A percentile compares a stretch with the other conserved stretches of the same genome.
Conservation (phyloP, 2,888 invertebrate species). For the Chrysolina oricalcia region DNA sequence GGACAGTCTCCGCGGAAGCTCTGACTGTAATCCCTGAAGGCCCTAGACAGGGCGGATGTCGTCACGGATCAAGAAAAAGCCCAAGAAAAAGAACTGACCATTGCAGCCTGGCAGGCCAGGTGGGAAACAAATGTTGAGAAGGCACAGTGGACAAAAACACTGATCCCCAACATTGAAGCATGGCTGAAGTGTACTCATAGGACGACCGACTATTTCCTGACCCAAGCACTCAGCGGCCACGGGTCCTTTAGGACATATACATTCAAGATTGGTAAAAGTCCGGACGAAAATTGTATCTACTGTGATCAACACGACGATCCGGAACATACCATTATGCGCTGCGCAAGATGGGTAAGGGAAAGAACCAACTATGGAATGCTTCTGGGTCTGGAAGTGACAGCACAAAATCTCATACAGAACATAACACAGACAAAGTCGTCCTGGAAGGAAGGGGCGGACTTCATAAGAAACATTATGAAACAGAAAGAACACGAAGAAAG, state of each 20-base stretch:
- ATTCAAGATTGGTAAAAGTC: constrained; percentile 11
- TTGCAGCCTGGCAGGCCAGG: constrained; percentile 34
- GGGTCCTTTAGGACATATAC: constrained; percentile 36
- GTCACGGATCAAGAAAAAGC: not conserved
- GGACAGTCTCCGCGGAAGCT: constrained; percentile 42
- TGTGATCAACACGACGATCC: constrained; percentile 32
- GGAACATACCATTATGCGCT: constrained; percentile 8
- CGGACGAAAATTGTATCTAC: constrained; percentile 28
- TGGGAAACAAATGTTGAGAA: constrained; percentile 16
- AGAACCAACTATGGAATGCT: not conserved
- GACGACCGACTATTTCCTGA: constrained; percentile 31
- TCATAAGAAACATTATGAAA: constrained; percentile 27
- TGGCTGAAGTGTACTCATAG: constrained; percentile 36
- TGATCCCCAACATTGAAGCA: constrained; percentile 28
- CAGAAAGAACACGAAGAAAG: constrained; percentile 32
- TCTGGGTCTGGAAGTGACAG: not conserved
- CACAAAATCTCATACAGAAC: not conserved
- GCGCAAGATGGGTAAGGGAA: constrained; percentile 31
- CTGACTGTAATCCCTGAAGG: constrained; percentile 26
- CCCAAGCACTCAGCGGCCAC: too few species aligned
- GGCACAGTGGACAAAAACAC: constrained; percentile 32
- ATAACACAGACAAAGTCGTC: constrained; percentile 27
- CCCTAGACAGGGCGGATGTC: not conserved
- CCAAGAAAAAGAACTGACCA: constrained; percentile 18
- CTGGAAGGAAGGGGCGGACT: constrained; percentile 29